A percentile compares a stretch with the other conserved stretches of the same genome.
These are phyloP conservation scores for Aphis craccivora DNA, from an alignment of 1,140 invertebrate species.

Conservation along the genomic window DNA sequence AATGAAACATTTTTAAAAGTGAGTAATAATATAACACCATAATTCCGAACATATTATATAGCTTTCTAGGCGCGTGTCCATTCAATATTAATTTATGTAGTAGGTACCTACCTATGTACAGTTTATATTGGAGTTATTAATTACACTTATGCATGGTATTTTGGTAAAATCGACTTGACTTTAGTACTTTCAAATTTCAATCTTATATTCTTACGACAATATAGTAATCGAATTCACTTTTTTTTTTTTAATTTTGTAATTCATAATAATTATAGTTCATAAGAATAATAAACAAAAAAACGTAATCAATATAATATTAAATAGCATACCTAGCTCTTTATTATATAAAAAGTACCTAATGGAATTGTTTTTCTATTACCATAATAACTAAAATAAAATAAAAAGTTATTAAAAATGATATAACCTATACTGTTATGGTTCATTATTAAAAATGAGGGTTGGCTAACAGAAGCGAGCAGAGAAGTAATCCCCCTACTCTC, in stretches of 20 bases:
- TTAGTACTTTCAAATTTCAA: not conserved
- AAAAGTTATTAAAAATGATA: not conserved
- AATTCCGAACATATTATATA: too few relatives aligned
- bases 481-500: too few relatives aligned
- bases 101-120: not conserved
- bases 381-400: too few relatives aligned
- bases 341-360: not conserved
- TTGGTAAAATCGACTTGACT: not conserved
- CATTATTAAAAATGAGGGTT: not conserved
- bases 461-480: not conserved
- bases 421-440: not conserved
- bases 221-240: not conserved
- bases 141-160: not conserved
- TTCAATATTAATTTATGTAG: not conserved
- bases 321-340: too few relatives aligned
- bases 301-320: not conserved
- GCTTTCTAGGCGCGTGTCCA: not conserved
- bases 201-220: not conserved
- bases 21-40: not conserved
- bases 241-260: not conserved
- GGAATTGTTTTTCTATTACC: too few relatives aligned
- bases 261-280: not conserved
- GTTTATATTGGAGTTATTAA: not conserved
- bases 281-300: not conserved
- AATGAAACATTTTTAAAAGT: slow-evolving; percentile 50